Evolutionary conservation across 2,797 vertebrate genomes (phyloP).

Genomic region (Passerculus sandwichensis): DNA sequence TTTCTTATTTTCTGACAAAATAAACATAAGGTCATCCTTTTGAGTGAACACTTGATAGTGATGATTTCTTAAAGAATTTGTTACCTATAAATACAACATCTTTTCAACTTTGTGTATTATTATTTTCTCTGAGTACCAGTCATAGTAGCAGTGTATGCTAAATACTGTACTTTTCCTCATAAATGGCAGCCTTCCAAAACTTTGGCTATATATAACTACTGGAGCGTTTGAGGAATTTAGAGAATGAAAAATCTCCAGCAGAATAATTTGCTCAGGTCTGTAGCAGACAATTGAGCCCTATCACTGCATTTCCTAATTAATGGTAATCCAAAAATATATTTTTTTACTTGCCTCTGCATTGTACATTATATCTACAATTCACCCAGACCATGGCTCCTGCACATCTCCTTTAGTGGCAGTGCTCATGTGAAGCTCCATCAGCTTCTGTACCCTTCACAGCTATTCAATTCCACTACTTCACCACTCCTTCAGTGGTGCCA

Average conservation of each 20-base stretch:
- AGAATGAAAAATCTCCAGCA: neutral
- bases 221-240: neutral
- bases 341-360: neutral
- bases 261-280: neutral
- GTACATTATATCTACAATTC: fast-evolving
- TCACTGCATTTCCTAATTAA: neutral
- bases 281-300: neutral
- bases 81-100: neutral
- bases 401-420: neutral
- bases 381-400: neutral
- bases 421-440: neutral
- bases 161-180: neutral
- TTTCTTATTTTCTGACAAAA: neutral
- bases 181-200: slow-evolving; percentile 31
- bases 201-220: slow-evolving; percentile 12
- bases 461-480: neutral
- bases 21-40: neutral
- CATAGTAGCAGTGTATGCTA: neutral
- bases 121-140: neutral
- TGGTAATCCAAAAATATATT: neutral
- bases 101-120: neutral
- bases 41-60: neutral
- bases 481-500: neutral
- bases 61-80: neutral
- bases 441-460: neutral